Percentiles rank a stretch among this genome's conserved stretches.
Evolutionary conservation across 2,888 invertebrate species (phyloP).

Genomic region (Diaperis boleti): DNA sequence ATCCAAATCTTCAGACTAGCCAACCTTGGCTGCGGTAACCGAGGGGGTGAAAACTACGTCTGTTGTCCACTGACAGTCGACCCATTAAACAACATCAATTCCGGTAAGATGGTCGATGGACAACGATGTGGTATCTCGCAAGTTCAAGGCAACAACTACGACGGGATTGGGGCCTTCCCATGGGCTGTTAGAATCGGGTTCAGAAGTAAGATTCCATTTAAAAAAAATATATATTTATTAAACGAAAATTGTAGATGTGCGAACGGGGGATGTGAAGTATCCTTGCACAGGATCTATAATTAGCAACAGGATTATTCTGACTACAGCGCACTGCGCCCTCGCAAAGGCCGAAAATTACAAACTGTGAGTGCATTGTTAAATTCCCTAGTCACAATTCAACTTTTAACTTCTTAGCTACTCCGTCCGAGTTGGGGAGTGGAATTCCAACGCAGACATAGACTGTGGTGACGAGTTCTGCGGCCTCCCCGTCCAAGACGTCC

Average conservation of each 20-base stretch:
- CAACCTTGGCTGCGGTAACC: slow-evolving; percentile 72
- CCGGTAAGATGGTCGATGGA: slow-evolving; percentile 59
- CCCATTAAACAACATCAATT: slow-evolving; percentile 40
- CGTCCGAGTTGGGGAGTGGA: slow-evolving; percentile 81
- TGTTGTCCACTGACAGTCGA: slow-evolving; percentile 72
- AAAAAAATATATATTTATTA: too few species aligned
- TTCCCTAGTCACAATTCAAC: slow-evolving; percentile 1
- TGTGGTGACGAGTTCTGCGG: slow-evolving; percentile 83
- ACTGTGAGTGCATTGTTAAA: slow-evolving; percentile 67
- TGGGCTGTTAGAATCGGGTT: slow-evolving; percentile 84
- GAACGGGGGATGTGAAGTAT: slow-evolving; percentile 77
- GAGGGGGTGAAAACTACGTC: slow-evolving; percentile 68
- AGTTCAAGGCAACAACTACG: slow-evolving; percentile 75
- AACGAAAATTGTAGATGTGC: slow-evolving; percentile 70
- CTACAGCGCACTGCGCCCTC: slow-evolving; percentile 84
- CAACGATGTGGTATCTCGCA: slow-evolving; percentile 75
- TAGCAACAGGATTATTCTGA: slow-evolving; percentile 72
- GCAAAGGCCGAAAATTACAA: slow-evolving; percentile 82
- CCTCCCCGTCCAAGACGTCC: slow-evolving; percentile 76
- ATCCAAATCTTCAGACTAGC: slow-evolving; percentile 65
- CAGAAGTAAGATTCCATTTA: slow-evolving; percentile 70
- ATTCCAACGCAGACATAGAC: slow-evolving; percentile 78
- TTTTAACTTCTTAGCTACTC: slow-evolving; percentile 71
- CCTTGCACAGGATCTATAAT: slow-evolving; percentile 84
- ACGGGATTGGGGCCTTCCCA: slow-evolving; percentile 79